phyloP scores from a whole-genome alignment of 2,888 invertebrate species.

The Exocentrus adspersus region DNA sequence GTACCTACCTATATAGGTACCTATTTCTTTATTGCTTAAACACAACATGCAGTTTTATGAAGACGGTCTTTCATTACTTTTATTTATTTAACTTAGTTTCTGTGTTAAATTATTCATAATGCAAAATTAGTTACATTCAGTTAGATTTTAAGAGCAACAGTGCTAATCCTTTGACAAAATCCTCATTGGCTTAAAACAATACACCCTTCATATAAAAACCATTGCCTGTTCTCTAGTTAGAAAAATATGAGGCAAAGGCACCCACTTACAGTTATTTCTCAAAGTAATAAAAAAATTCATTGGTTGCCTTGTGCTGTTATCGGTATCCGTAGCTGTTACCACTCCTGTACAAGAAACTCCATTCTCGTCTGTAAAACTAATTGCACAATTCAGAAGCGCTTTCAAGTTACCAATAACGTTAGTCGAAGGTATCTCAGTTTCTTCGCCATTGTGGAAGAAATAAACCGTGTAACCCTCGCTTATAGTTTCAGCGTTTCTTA shows the following conservation, averaged over 20 bases:
- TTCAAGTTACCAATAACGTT: conserved; percentile 24
- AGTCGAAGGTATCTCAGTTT: conserved; percentile 24
- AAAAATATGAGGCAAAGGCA: conserved; percentile 26
- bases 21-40: too few relatives aligned
- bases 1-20: too few relatives aligned
- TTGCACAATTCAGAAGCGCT: conserved; percentile 17
- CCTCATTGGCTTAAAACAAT: neutral
- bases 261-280: conserved; percentile 6
- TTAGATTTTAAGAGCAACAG: too few relatives aligned
- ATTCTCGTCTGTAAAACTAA: conserved; percentile 20
- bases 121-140: too few relatives aligned
- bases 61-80: too few relatives aligned
- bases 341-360: conserved; percentile 16
- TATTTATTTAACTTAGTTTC: too few relatives aligned
- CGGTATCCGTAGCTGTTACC: conserved; percentile 20
- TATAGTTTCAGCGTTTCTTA: neutral
- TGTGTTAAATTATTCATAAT: too few relatives aligned
- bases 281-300: conserved; percentile 27
- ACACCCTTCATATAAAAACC: neutral
- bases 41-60: too few relatives aligned
- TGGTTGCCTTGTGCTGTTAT: conserved; percentile 12
- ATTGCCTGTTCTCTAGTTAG: conserved; percentile 19
- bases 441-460: conserved; percentile 25
- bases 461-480: conserved; percentile 24
- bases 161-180: too few relatives aligned